phyloP scores from a whole-genome alignment of 2,797 vertebrate genomes.

The Telmatherina bonti region DNA sequence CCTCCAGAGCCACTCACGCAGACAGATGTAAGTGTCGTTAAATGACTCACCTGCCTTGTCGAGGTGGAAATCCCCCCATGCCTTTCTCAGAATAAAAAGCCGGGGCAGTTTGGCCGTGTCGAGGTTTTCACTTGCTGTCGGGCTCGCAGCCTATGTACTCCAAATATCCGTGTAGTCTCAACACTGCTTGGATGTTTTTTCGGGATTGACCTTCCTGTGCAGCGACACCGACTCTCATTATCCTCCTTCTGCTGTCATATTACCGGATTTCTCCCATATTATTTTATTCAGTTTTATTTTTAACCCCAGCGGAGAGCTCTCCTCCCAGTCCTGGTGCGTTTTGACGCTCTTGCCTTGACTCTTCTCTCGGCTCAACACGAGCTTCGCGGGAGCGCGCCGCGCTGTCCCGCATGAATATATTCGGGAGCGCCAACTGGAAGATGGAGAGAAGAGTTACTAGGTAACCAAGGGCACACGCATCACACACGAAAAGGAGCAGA shows the following conservation, averaged over 20 bases:
- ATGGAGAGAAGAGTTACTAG: slow-evolving; percentile 84
- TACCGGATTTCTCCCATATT: slow-evolving; percentile 43
- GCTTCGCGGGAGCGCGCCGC: slow-evolving; percentile 81
- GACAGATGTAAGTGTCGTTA: slow-evolving; percentile 53
- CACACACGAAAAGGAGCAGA: slow-evolving; percentile 60
- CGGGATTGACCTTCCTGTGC: slow-evolving; percentile 68
- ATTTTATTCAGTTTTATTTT: slow-evolving; percentile 2
- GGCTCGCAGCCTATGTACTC: slow-evolving; percentile 54
- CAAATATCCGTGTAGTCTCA: slow-evolving; percentile 68
- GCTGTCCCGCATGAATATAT: slow-evolving; percentile 67
- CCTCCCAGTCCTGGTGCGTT: slow-evolving; percentile 72
- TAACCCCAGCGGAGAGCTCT: slow-evolving; percentile 53
- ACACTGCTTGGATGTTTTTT: slow-evolving; percentile 53
- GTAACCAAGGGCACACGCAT: slow-evolving; percentile 84
- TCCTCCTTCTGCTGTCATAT: slow-evolving; percentile 67
- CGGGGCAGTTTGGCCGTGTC: slow-evolving; percentile 57
- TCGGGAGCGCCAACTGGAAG: slow-evolving; percentile 81
- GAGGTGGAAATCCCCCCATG: slow-evolving; percentile 80
- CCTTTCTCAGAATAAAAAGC: slow-evolving; percentile 52
- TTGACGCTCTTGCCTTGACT: slow-evolving; percentile 71
- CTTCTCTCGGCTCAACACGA: slow-evolving; percentile 68
- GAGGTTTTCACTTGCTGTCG: slow-evolving; percentile 68
- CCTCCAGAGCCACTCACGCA: slow-evolving; percentile 45
- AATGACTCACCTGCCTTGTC: slow-evolving; percentile 84
- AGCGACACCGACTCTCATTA: slow-evolving; percentile 62